Base-by-base conservation (phyloP, 2,888 invertebrate genomes). In the Lydus trimaculatus region DNA sequence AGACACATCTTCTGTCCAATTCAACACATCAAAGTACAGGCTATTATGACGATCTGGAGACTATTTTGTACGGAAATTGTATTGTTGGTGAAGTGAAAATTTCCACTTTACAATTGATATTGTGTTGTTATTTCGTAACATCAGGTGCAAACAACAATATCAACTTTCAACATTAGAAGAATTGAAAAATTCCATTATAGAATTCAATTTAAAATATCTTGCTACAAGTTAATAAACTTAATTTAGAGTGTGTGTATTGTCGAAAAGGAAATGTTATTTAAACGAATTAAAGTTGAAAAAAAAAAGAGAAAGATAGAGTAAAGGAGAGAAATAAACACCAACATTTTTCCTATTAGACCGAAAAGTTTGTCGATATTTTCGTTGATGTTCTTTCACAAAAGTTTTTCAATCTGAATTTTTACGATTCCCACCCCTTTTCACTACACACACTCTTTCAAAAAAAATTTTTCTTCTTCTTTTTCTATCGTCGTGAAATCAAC, bases 331-430 rank as follows among this genome's bases (percentile, higher is more conserved):
- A 58, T 58, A 31, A 15, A 58, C 25, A 20, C 58, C 25, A 31
- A 31, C 58, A 20, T 31, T 58, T 58, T 15, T 31, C 31, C 23
- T 23, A n/a, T 58, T 23, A 58, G 0, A 58, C 6, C 13, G 23
- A 25, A 58, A 31, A 58, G n/a, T 43, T 43, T 43, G 43, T 61
- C 48, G 31, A 58, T 62, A 63, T 59, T 61, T 36, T 67, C 43
- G 28, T 58, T 36, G 17, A 48, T 67, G 59, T 59, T 61, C 59
- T 28, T 39, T 66, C 17, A 43, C 15, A 63, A 70, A 75, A 75
- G 48, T 72, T 75, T 75, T 73, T 73, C 71, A 73, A 75, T 75
- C 70, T 75, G 65, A 72, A 73, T 73, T 71, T 70, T 70, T 71
- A 65, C 63, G 61, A 61, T 20, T 36, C 62, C 17, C 28, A 43